These are phyloP conservation scores for Gadus chalcogrammus DNA, from an alignment of 2,113 vertebrate species.

Conservation along the genomic window DNA sequence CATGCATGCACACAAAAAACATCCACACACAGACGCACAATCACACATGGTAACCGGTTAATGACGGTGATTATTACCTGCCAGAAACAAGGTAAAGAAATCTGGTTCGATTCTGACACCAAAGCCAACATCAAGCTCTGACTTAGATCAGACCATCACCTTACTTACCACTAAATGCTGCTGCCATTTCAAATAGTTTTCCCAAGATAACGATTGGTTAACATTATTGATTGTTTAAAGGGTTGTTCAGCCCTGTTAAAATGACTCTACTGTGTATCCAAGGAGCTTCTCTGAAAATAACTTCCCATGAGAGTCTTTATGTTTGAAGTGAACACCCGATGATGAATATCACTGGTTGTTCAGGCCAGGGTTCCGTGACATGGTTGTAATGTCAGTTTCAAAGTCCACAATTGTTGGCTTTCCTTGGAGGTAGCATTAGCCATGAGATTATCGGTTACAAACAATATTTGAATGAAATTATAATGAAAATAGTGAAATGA, in stretches of 20 bases:
- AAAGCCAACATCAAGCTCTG: background rate
- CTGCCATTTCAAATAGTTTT: constrained; percentile 9
- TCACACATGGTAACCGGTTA: background rate
- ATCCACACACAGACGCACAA: background rate
- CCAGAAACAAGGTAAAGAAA: no score
- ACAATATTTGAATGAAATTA: background rate
- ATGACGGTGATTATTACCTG: no score
- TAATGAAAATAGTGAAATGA: background rate
- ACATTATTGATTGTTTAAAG: background rate
- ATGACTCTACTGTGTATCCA: no score
- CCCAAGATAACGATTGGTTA: background rate
- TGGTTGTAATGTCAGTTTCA: background rate
- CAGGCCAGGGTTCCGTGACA: background rate
- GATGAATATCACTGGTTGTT: no score
- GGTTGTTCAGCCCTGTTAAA: no score
- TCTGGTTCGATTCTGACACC: background rate
- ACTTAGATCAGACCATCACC: no score
- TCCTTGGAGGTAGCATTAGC: constrained; percentile 4
- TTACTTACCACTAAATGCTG: constrained; percentile 19
- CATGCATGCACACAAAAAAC: background rate
- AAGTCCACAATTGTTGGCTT: constrained; percentile 22
- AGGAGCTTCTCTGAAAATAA: no score
- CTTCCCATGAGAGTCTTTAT: no score
- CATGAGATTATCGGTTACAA: constrained; percentile 2
- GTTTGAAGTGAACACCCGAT: no score